These are phyloP conservation scores for Euwallacea fornicatus DNA, from an alignment of 1,140 invertebrate species.

Conservation along the genomic window DNA sequence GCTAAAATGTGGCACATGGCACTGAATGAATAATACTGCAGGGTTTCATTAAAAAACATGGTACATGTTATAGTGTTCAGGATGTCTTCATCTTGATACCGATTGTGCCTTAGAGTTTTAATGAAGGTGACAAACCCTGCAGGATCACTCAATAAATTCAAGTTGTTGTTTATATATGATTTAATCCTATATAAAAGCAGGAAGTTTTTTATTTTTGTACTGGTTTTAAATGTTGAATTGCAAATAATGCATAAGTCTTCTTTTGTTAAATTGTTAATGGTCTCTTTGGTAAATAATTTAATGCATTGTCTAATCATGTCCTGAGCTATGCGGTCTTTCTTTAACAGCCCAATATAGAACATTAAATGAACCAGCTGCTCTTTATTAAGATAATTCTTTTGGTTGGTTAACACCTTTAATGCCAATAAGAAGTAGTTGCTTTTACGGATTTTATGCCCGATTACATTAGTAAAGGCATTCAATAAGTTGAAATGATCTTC, in stretches of 20 bases:
- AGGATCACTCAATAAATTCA: constrained; percentile 48
- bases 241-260: constrained; percentile 50
- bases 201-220: constrained; percentile 47
- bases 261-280: constrained; percentile 41
- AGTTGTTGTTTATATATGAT: constrained; percentile 46
- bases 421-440: constrained; percentile 44
- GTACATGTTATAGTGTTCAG: constrained; percentile 47
- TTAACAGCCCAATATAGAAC: constrained; percentile 49
- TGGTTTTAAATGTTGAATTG: constrained; percentile 52
- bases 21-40: constrained; percentile 47
- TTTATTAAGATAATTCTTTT: constrained; percentile 35
- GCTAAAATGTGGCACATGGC: constrained; percentile 50
- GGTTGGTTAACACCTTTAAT: constrained; percentile 38
- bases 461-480: constrained; percentile 41
- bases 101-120: constrained; percentile 51
- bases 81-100: constrained; percentile 50
- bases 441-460: constrained; percentile 43
- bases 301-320: constrained; percentile 45
- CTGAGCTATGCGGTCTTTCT: constrained; percentile 43
- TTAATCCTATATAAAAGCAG: constrained; percentile 44
- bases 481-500: constrained; percentile 42
- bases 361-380: constrained; percentile 49
- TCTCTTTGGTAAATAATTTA: constrained; percentile 36
- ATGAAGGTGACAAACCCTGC: constrained; percentile 49
- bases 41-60: constrained; percentile 52